These are phyloP conservation scores for Xylocopa sonorina DNA, from an alignment of 1,140 invertebrate genomes.

Conservation along the genomic window DNA sequence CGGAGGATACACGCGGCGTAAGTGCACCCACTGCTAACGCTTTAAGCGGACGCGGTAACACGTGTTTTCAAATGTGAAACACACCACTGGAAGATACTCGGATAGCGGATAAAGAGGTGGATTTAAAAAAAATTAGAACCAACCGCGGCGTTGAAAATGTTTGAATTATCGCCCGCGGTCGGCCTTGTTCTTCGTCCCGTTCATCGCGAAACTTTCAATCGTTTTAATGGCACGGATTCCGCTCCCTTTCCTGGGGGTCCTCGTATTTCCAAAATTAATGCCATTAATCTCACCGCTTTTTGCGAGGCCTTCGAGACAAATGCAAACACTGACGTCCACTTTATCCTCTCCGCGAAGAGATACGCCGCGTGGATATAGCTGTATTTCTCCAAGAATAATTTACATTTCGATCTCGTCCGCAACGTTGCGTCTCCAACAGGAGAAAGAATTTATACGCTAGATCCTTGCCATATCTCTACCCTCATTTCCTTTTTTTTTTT, in stretches of 20 bases:
- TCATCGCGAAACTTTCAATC: conserved; percentile 6
- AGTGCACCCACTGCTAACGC: conserved; percentile 31
- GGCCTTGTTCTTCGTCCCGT: background rate
- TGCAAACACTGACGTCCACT: conserved; percentile 26
- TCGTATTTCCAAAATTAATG: background rate
- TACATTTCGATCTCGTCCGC: conserved; percentile 28
- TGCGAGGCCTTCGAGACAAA: conserved; percentile 33
- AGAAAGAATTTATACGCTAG: conserved; percentile 41
- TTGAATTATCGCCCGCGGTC: conserved; percentile 17
- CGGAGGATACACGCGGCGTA: background rate
- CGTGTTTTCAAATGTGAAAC: conserved; percentile 17
- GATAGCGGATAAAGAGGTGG: background rate
- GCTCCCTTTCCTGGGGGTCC: too few species aligned
- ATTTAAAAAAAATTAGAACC: conserved; percentile 25
- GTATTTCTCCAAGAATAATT: conserved; percentile 5
- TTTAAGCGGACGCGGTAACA: conserved; percentile 3
- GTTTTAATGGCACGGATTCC: conserved; percentile 32
- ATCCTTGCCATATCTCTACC: too few species aligned
- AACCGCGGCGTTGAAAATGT: background rate
- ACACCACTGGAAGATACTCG: background rate
- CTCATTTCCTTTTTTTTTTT: too few species aligned
- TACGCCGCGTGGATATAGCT: conserved; percentile 13
- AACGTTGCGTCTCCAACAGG: background rate
- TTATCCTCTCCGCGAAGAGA: background rate
- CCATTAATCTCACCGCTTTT: conserved; percentile 8